Conservation (phyloP, 2,113 vertebrate species). For the Desmodus rotundus region DNA sequence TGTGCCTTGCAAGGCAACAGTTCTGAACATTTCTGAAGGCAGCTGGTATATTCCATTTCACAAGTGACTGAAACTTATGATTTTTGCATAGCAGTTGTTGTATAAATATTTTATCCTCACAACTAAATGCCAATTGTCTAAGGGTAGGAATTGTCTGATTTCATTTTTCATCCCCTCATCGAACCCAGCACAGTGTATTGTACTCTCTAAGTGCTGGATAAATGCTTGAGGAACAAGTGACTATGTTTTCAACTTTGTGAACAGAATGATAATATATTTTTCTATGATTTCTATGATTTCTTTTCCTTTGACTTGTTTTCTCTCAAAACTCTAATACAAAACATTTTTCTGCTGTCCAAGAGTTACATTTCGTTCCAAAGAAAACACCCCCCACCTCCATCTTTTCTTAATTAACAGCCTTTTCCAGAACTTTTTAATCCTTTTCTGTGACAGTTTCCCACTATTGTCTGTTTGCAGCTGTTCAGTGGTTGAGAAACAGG, state of each 20-base stretch:
- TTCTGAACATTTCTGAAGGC: no score
- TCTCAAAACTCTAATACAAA: not conserved
- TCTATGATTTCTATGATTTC: slow-evolving; percentile 4
- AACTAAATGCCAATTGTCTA: not conserved
- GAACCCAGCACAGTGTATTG: not conserved
- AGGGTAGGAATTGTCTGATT: not conserved
- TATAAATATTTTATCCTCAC: not conserved
- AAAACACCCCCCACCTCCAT: not conserved
- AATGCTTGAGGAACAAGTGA: not conserved
- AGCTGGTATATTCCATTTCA: not conserved
- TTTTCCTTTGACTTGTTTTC: slow-evolving; percentile 26
- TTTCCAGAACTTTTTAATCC: not conserved
- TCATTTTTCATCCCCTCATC: not conserved
- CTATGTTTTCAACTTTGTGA: not conserved
- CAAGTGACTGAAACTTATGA: not conserved
- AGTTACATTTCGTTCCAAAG: slow-evolving; percentile 41
- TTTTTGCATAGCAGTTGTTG: slow-evolving; percentile 6
- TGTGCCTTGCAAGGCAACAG: not conserved
- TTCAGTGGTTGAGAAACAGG: slow-evolving; percentile 31
- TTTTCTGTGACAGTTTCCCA: slow-evolving; percentile 52
- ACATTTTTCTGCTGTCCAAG: slow-evolving; percentile 15
- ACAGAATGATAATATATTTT: not conserved
- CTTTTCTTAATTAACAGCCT: slow-evolving; percentile 61
- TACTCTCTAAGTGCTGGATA: not conserved
- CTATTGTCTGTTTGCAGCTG: slow-evolving; percentile 64